Percentiles rank a stretch among this genome's conserved stretches.
These are phyloP conservation scores for Drosophila pectinifera DNA, from an alignment of 1,140 invertebrate genomes.

Conservation along the genomic window DNA sequence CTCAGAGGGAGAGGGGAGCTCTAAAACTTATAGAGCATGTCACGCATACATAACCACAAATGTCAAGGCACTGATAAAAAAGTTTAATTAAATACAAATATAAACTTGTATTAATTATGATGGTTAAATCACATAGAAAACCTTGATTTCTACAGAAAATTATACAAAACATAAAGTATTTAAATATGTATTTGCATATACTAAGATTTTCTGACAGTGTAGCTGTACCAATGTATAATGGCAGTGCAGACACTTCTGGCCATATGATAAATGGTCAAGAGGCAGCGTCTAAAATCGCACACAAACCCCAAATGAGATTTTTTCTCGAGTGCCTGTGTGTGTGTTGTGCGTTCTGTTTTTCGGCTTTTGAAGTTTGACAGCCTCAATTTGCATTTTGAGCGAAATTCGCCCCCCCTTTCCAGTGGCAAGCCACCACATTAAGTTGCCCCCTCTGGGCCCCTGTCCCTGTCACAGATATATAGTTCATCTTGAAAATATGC, in stretches of 20 bases:
- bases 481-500: conserved; percentile 9
- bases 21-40: conserved; percentile 67
- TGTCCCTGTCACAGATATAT: background rate
- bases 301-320: conserved; percentile 53
- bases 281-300: conserved; percentile 52
- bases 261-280: conserved; percentile 73
- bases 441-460: background rate
- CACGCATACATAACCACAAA: conserved; percentile 22
- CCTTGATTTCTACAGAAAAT: too few relatives aligned
- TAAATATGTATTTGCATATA: too few relatives aligned
- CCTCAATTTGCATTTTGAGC: conserved; percentile 64
- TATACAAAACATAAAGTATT: background rate
- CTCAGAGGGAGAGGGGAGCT: conserved; percentile 39
- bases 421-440: conserved; percentile 17
- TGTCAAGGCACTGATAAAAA: conserved; percentile 3
- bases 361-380: conserved; percentile 63
- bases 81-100: background rate
- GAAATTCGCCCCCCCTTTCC: conserved; percentile 18
- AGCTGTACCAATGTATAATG: conserved; percentile 11
- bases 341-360: conserved; percentile 47
- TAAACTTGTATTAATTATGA: too few relatives aligned
- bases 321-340: background rate
- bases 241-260: conserved; percentile 56
- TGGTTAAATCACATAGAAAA: background rate
- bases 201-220: background rate